These are phyloP conservation scores for Allygus modestus DNA, from an alignment of 2,888 invertebrate genomes.

Conservation along the genomic window DNA sequence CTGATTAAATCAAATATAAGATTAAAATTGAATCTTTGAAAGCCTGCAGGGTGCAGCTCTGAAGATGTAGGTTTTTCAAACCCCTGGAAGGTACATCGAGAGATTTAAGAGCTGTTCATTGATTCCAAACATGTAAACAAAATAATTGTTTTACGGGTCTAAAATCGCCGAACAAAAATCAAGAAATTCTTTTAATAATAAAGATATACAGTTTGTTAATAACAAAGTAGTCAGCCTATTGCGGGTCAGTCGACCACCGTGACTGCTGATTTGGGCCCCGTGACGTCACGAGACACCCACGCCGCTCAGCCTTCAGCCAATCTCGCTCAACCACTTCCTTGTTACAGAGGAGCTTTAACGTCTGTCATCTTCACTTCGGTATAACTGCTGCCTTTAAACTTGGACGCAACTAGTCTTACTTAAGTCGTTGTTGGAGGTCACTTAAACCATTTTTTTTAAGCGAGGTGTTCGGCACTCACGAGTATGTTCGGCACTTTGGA, in stretches of 20 bases:
- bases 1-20: too few relatives aligned
- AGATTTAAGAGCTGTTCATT: too few relatives aligned
- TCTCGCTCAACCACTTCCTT: slow-evolving; percentile 38
- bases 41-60: too few relatives aligned
- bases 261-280: not conserved
- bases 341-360: not conserved
- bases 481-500: not conserved
- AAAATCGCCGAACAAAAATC: too few relatives aligned
- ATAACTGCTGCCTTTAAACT: slow-evolving; percentile 14
- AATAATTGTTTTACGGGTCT: too few relatives aligned
- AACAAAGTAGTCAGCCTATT: too few relatives aligned
- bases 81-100: too few relatives aligned
- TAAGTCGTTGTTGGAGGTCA: not conserved
- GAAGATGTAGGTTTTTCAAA: too few relatives aligned
- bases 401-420: not conserved
- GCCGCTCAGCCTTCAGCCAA: not conserved
- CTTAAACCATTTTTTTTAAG: not conserved
- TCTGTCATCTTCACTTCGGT: slow-evolving; percentile 23
- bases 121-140: too few relatives aligned
- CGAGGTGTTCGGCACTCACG: not conserved
- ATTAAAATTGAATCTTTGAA: too few relatives aligned
- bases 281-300: not conserved
- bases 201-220: too few relatives aligned
- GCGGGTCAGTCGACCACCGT: not conserved
- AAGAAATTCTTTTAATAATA: too few relatives aligned